A percentile compares a stretch with the other conserved stretches of the same genome.
These are phyloP conservation scores for Tetragnatha versicolor DNA, from an alignment of 1,140 invertebrate species.

Conservation along the genomic window DNA sequence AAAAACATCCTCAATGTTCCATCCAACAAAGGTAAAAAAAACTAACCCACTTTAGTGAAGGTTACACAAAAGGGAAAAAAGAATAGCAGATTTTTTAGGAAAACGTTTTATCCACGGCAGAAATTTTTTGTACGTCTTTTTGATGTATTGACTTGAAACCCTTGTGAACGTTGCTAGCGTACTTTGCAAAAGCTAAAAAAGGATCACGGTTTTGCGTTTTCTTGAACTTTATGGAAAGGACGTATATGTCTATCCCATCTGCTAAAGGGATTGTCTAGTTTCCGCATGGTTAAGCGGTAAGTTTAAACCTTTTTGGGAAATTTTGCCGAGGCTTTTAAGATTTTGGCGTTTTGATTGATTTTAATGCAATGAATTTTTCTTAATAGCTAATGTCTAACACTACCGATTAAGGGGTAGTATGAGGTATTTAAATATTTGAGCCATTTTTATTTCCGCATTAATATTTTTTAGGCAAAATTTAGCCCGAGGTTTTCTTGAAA, in stretches of 20 bases:
- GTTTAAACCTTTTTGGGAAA: neutral
- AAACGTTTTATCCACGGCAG: neutral
- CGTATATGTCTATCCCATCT: constrained; percentile 12
- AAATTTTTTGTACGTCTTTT: constrained; percentile 3
- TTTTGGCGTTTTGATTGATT: neutral
- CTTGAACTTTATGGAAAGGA: constrained; percentile 5
- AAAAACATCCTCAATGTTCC: neutral
- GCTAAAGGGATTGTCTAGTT: constrained; percentile 4
- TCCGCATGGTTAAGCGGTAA: neutral
- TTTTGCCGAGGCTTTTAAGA: neutral
- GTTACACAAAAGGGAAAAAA: neutral
- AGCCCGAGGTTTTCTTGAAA: too few relatives aligned
- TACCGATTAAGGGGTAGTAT: too few relatives aligned
- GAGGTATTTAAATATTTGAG: too few relatives aligned
- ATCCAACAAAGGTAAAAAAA: neutral
- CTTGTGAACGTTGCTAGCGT: neutral
- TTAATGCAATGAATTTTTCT: too few relatives aligned
- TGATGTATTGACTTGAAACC: constrained; percentile 14
- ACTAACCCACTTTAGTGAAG: too few relatives aligned
- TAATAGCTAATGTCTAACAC: too few relatives aligned
- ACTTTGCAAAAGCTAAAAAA: constrained; percentile 5
- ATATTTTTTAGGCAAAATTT: too few relatives aligned
- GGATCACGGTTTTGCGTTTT: neutral
- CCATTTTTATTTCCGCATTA: too few relatives aligned
- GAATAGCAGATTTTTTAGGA: neutral